phyloP scores from a whole-genome alignment of 2,888 invertebrate species.

The Spilosoma lubricipeda region DNA sequence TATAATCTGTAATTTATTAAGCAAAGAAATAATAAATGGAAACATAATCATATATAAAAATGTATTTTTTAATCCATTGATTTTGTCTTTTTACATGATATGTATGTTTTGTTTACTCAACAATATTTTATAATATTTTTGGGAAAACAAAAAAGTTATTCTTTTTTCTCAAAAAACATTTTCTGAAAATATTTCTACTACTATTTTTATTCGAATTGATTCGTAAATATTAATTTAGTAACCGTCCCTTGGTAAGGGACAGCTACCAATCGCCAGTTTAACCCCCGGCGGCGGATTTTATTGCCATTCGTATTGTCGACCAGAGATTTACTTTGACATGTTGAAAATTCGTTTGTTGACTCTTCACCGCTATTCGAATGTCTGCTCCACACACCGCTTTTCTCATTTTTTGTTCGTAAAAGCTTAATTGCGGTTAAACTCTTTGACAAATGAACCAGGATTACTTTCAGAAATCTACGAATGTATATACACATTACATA shows the following conservation, averaged over 20 bases:
- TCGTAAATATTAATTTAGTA: conserved; percentile 1
- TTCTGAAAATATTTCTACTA: background rate
- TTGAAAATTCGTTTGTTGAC: conserved; percentile 82
- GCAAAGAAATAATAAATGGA: no score
- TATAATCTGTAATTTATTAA: no score
- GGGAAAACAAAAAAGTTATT: background rate
- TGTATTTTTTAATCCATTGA: no score
- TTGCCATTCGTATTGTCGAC: conserved; percentile 84
- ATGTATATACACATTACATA: background rate
- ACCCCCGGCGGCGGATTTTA: conserved; percentile 78
- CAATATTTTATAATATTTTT: no score
- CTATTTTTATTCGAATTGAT: background rate
- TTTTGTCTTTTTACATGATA: no score
- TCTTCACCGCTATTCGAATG: conserved; percentile 67
- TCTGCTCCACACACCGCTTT: conserved; percentile 61
- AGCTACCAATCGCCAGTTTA: conserved; percentile 71
- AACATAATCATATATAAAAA: no score
- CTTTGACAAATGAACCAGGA: conserved; percentile 30
- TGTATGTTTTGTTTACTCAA: no score
- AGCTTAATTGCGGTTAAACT: conserved; percentile 57
- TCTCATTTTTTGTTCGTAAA: conserved; percentile 54
- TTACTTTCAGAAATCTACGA: background rate
- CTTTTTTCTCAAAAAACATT: background rate
- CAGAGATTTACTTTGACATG: conserved; percentile 84
- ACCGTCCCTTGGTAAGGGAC: conserved; percentile 62